Base-by-base conservation (phyloP, 2,888 invertebrate species). In the Hemistola chrysoprasaria region DNA sequence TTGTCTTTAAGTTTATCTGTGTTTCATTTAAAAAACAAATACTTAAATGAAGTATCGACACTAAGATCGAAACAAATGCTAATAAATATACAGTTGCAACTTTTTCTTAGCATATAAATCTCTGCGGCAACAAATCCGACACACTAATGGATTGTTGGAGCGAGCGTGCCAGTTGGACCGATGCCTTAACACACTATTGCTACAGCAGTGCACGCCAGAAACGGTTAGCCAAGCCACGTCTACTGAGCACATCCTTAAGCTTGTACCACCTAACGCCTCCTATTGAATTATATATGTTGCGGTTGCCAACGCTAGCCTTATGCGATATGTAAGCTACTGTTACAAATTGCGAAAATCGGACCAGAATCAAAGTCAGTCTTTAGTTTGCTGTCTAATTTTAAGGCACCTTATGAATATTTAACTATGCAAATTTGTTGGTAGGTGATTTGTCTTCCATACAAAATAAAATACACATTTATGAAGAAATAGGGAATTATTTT, bases 121-220 rank as follows among this genome's bases (percentile, higher is more conserved):
- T 68, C 59, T 32, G 57, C 46, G 57, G 63, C 64, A 64, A 59
- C 59, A 73, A 77, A 78, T 77, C 75, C 71, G 65, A 73, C 65
- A 67, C 71, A 71, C 70, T 82, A 80, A 81, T 82, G 80, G 78
- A 81, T 78, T 73, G 77, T 78, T 71, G 65, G 59, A 66, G 69
- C 73, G 60, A 55, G 64, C 64, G 70, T 75, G 81, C 82, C 81
- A 82, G 72, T 75, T 82, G 82, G 81, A 76, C 60, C 62, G 47
- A 56, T 81, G 81, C 81, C 82, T 71, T 63, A 65, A 66, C 60
- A 65, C 56, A 4, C 16, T 4, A 16, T 2, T 3, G 16, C 16
- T 16, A 16, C 16, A 2, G 4, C 4, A 16, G 3, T 3, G 16
- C 16, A 16, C 16, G 24, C 9, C 25, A 3, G 8, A 22, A 34